Evolutionary conservation across 2,888 invertebrate genomes (phyloP), one percentile per base, ranked within the genome.

Genomic region (Coecobrya sp.): DNA sequence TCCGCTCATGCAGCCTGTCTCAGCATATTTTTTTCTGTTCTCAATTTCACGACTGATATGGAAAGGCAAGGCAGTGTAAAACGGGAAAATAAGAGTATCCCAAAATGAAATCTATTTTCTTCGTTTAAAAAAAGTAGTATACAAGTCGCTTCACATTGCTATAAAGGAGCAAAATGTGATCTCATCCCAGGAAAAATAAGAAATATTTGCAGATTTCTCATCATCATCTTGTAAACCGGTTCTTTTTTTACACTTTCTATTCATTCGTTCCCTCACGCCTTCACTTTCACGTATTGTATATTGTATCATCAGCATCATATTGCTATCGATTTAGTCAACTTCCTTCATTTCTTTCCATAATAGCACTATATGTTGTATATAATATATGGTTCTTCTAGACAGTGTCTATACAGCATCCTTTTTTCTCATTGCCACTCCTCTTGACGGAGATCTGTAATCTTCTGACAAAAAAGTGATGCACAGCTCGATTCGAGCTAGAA

Each of bases 361-460:
- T 1, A 65, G 25, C 25, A 65, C n/a, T n/a, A n/a, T n/a, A 27
- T 65, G 27, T 8, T 19, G 59, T 59, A 10, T 22, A 19, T 8
- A 2, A 8, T 27, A 10, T 68, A 13, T 68, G 45, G 22, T 10
- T 79, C 22, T 5, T 45, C 16, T 45, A 3, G 81, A n/a, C 1
- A 4, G n/a, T 30, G 52, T 27, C 30, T 55, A 52, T 8, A 52
- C 0, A 27, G 10, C 19, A 19, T n/a, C 25, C n/a, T 25, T 52
- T 65, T 45, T 42, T 65, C 65, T 84, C 84, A 65, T 84, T 45
- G 65, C 65, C 84, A 84, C 42, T 84, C 65, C 65, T 81, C 55
- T 81, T 81, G 81, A 81, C 27, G 81, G 81, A 81, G 81, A 81
- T 65, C 65, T 84, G 84, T 45, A 84, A 84, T 84, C 65, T 65